Conservation (phyloP, 2,888 invertebrate species). For the Kuschelorhynchus macadamiae region DNA sequence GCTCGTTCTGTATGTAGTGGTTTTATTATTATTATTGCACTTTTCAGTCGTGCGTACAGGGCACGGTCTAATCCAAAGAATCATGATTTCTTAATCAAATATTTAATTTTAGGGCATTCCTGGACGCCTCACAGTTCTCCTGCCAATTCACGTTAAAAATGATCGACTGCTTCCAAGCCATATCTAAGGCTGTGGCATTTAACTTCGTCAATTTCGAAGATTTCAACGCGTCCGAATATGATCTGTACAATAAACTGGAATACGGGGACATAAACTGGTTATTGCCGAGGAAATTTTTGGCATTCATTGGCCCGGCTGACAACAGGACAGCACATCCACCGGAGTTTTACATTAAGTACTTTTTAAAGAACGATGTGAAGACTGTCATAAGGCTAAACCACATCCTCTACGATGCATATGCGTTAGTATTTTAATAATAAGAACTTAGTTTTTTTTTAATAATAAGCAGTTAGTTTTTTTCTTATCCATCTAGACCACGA, state of each 20-base stretch:
- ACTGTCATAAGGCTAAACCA: conserved; percentile 89
- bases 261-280: conserved; percentile 94
- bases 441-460: too few relatives aligned
- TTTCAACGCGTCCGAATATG: conserved; percentile 88
- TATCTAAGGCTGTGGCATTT: conserved; percentile 80
- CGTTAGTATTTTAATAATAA: conserved; percentile 71
- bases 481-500: too few relatives aligned
- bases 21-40: too few relatives aligned
- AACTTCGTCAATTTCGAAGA: conserved; percentile 87
- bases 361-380: conserved; percentile 83
- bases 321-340: conserved; percentile 73
- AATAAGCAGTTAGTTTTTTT: too few relatives aligned
- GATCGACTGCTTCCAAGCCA: conserved; percentile 76
- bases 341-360: conserved; percentile 89
- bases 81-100: too few relatives aligned
- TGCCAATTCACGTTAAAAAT: conserved; percentile 80
- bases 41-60: too few relatives aligned
- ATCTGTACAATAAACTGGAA: conserved; percentile 84
- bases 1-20: too few relatives aligned
- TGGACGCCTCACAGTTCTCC: conserved; percentile 83
- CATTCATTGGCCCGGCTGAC: conserved; percentile 86
- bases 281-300: conserved; percentile 86
- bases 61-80: too few relatives aligned
- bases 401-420: conserved; percentile 81
- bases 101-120: conserved; percentile 73